Base-by-base conservation (phyloP, 2,888 invertebrate genomes). In the Nasonia oneida region DNA sequence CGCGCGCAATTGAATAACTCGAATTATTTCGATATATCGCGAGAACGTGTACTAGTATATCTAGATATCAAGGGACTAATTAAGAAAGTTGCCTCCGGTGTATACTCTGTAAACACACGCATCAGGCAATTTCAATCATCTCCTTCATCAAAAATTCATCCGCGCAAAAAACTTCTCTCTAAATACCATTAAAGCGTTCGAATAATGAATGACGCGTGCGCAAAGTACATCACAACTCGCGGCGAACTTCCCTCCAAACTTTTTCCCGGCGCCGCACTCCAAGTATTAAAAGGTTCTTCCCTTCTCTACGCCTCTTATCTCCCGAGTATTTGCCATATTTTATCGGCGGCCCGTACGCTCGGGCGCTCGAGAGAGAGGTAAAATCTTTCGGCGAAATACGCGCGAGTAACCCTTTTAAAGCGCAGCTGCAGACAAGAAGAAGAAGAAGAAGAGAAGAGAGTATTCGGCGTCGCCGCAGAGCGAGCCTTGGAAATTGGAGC, bases 161-260 rank as follows among this genome's bases (percentile, higher is more conserved):
- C 42, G 3, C 50, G 53, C 53, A 53, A 53, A 53, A 39, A 84
- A 79, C 74, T 84, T 84, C 37, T 74, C 67, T 74, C 67, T 67
- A 67, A 80, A 84, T 75, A 8, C 74, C 53, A 53, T 42, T 74
- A 64, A 57, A 64, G 1, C 53, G 67, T 15, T 33, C 18, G 84
- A 80, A 75, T 79, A 85, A 85, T 81, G 77, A 83, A 85, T 81
- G 82, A 87, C 47, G 39, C 10, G 39, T 10, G n/a, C 29, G 29
- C 37, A 12, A 53, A 71, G 47, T 67, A 67, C 64, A 67, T 67
- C 64, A 1, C 29, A 29, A 67, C 29, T 67, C 4, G 14, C 4
- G 14, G 15, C 14, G n/a, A 61, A 61, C 57, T 61, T 61, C n/a
- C 23, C 57, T 61, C n/a, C 23, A 71, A 80, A 70, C 33, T 80